phyloP scores from a whole-genome alignment of 1,140 invertebrate species.

The Papilio dardanus region DNA sequence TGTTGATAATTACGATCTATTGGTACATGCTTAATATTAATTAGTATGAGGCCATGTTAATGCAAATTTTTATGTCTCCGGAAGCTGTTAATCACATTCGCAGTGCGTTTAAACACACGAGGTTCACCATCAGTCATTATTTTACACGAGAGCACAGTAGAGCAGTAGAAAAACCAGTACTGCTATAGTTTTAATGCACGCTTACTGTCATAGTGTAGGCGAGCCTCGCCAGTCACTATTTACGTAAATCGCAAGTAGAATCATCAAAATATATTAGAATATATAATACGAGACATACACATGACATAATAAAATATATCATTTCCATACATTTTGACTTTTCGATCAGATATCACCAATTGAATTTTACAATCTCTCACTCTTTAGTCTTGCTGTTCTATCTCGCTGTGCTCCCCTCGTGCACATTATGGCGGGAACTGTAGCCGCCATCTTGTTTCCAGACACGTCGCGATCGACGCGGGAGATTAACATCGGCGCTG shows the following conservation, averaged over 20 bases:
- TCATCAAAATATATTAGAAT: too few relatives aligned
- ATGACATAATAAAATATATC: too few relatives aligned
- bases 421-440: not conserved
- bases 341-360: not conserved
- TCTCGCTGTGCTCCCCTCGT: not conserved
- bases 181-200: not conserved
- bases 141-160: not conserved
- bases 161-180: not conserved
- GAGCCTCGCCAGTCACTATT: too few relatives aligned
- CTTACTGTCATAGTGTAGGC: too few relatives aligned
- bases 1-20: not conserved
- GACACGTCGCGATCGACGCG: conserved; percentile 24
- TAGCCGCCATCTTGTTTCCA: conserved; percentile 33
- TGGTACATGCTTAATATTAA: conserved; percentile 7
- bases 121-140: conserved; percentile 15
- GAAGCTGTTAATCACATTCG: conserved; percentile 26
- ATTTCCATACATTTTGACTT: not conserved
- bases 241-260: too few relatives aligned
- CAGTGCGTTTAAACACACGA: conserved; percentile 18
- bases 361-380: too few relatives aligned
- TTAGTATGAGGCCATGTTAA: conserved; percentile 13
- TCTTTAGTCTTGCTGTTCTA: not conserved
- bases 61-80: conserved; percentile 25
- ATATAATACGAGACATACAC: too few relatives aligned
- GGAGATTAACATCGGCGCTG: conserved; percentile 45